phyloP scores from a whole-genome alignment of 2,113 vertebrate species.

The Perca fluviatilis region DNA sequence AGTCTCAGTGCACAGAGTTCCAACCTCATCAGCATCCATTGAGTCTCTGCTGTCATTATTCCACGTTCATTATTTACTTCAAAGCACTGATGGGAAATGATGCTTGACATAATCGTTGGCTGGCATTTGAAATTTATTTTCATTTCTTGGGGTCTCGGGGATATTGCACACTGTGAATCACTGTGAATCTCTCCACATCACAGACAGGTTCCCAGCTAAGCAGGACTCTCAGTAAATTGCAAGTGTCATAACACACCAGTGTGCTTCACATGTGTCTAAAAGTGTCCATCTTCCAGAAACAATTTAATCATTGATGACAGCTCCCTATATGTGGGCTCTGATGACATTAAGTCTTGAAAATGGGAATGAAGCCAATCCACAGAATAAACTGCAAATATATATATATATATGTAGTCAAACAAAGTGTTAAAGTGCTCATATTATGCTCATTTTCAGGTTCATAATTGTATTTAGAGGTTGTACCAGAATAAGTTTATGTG shows the following conservation, averaged over 20 bases:
- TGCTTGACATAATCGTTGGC: slow-evolving; percentile 10
- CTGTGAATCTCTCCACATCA: slow-evolving; percentile 2
- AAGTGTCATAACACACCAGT: slow-evolving; percentile 33
- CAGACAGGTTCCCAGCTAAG: slow-evolving; percentile 8
- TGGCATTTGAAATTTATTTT: slow-evolving; percentile 5
- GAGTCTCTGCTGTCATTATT: slow-evolving; percentile 18
- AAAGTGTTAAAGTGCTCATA: no score
- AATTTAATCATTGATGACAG: slow-evolving; percentile 15
- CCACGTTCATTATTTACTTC: slow-evolving; percentile 25
- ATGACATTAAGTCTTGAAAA: neutral
- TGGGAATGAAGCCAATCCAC: neutral
- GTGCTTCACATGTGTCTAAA: slow-evolving; percentile 14
- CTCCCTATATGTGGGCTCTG: neutral
- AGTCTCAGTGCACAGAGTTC: slow-evolving; percentile 7
- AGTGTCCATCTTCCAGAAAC: slow-evolving; percentile 13
- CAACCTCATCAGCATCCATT: slow-evolving; percentile 26
- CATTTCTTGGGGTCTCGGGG: slow-evolving; percentile 7
- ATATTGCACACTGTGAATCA: neutral
- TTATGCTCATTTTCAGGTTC: no score
- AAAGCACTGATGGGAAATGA: slow-evolving; percentile 33
- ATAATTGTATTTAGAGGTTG: no score
- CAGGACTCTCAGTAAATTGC: slow-evolving; percentile 15
- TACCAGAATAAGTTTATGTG: no score
- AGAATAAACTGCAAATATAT: neutral
- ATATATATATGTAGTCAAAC: neutral